Evolutionary conservation across 2,888 invertebrate genomes (phyloP).

Genomic region (Pammene aurita): DNA sequence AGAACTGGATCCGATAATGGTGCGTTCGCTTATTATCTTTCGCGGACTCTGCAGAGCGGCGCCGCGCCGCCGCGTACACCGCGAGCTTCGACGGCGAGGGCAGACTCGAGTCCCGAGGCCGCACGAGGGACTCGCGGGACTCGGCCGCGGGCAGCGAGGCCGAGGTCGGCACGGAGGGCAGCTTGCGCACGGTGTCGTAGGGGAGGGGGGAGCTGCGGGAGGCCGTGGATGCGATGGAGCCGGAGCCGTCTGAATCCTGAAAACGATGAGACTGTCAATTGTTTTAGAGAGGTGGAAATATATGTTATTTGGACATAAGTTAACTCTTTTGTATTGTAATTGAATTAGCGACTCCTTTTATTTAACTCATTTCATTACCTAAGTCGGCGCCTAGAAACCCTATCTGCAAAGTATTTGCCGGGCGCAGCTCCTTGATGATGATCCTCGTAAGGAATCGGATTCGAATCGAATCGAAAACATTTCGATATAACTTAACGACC

Average conservation of each 20-base stretch:
- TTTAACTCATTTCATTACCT: no score
- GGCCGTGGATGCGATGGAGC: constrained; percentile 74
- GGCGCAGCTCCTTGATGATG: no score
- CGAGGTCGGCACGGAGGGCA: constrained; percentile 78
- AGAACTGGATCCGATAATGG: constrained; percentile 90
- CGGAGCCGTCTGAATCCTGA: constrained; percentile 76
- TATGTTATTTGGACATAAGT: no score
- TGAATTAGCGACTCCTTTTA: no score
- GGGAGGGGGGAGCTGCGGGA: constrained; percentile 76
- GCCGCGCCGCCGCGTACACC: constrained; percentile 80
- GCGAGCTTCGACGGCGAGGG: constrained; percentile 86
- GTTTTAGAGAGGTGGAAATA: not conserved
- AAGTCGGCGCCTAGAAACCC: no score
- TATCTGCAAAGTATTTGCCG: no score
- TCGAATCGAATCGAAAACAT: no score
- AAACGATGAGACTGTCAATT: constrained; percentile 38
- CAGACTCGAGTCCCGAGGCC: constrained; percentile 78
- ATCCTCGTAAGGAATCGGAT: no score
- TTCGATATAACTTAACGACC: no score
- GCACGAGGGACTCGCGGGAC: constrained; percentile 76
- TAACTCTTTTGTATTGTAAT: no score
- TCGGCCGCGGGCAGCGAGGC: constrained; percentile 79
- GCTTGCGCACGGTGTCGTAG: constrained; percentile 74
- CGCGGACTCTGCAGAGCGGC: constrained; percentile 84
- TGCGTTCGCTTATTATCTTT: constrained; percentile 84